Base-by-base conservation (phyloP, 2,797 vertebrate genomes). In the Sebastes alutus region DNA sequence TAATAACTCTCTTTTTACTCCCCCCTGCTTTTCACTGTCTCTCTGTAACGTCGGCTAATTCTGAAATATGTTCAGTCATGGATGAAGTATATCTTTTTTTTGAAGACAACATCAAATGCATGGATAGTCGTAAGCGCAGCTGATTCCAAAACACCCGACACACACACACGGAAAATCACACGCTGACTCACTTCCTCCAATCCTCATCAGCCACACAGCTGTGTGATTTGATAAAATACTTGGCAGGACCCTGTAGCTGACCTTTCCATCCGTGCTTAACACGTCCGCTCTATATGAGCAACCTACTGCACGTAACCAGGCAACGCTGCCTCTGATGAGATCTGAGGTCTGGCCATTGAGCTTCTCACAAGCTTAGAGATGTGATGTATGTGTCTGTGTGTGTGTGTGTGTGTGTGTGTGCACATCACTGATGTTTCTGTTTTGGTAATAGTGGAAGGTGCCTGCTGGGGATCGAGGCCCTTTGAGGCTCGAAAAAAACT, bases 211-310 rank as follows among this genome's bases (percentile, higher is more conserved):
- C 70, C 71, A 7, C 66, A 74, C 89, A 80, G 87, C 91, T 90
- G 88, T 82, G 89, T 73, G 87, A 87, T 87, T 89, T 89, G 89
- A 94, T 92, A 83, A 93, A 93, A 91, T 72, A 84, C 90, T 82
- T 88, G 84, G 89, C 85, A 84, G 87, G 85, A 90, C 82, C 85
- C 73, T 4, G 70, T 30, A 76, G 81, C 49, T 90, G 91, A 92
- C 94, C 92, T 94, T 93, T 93, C 75, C 72, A 80, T 81, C 73
- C 11, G 5, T 16, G 75, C 86, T 90, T 78, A 90, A 90, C 81
- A 80, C 54, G 2, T 66, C 84, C 35, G 74, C 83, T 83, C 85
- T 55, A 58, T 55, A 58, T 64, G 66, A 88, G 74, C 68, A 61
- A 85, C 85, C 84, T 59, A 33, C 75, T 3, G 23, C 87, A 78